A percentile compares a stretch with the other conserved stretches of the same genome.
phyloP scores from a whole-genome alignment of 2,797 vertebrate species.

The Sebastes umbrosus region DNA sequence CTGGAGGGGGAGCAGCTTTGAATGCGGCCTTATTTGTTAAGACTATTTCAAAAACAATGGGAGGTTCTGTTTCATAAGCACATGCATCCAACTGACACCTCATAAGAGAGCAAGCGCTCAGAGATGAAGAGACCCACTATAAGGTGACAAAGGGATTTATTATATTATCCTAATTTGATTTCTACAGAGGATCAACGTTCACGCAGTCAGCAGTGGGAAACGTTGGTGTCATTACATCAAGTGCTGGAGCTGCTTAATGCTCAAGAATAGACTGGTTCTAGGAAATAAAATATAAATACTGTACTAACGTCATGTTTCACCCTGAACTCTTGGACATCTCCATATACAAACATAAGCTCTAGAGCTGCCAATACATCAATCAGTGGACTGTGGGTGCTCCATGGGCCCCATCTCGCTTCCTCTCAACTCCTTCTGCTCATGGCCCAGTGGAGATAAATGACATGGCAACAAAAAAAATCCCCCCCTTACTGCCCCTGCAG shows the following conservation, averaged over 20 bases:
- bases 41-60: conserved; percentile 77
- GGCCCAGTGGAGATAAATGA: conserved; percentile 71
- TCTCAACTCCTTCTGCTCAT: conserved; percentile 47
- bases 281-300: conserved; percentile 25
- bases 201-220: conserved; percentile 3
- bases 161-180: conserved; percentile 42
- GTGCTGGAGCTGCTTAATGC: background rate
- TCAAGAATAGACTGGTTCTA: background rate
- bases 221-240: conserved; percentile 3
- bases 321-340: conserved; percentile 13
- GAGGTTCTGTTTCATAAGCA: conserved; percentile 71
- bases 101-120: conserved; percentile 55
- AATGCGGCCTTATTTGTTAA: conserved; percentile 76
- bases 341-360: conserved; percentile 10
- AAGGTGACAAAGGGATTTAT: conserved; percentile 56
- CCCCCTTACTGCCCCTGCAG: conserved; percentile 13
- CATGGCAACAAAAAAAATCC: conserved; percentile 52
- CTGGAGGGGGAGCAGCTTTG: conserved; percentile 79
- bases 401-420: conserved; percentile 54
- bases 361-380: conserved; percentile 23
- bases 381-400: conserved; percentile 12
- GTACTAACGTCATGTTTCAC: background rate
- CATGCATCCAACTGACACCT: conserved; percentile 66
- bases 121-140: conserved; percentile 45
- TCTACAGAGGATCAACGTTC: conserved; percentile 16